These are phyloP conservation scores for Montipora foliosa DNA, from an alignment of 64 coral and sea anemone species.

Conservation along the genomic window DNA sequence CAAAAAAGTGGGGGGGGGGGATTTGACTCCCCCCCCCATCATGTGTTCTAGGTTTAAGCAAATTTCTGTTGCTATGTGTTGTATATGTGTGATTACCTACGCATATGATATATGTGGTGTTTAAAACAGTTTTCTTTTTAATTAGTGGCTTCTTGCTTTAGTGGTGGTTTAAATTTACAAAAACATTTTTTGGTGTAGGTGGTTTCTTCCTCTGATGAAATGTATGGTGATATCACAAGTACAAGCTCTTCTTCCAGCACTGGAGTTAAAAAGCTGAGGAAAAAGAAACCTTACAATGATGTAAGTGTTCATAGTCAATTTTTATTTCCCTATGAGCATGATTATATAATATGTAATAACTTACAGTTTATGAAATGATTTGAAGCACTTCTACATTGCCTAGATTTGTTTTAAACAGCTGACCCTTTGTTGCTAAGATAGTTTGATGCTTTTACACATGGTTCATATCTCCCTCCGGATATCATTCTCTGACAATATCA, in stretches of 20 bases:
- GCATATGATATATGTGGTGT: slow-evolving; percentile 20
- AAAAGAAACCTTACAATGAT: slow-evolving; percentile 26
- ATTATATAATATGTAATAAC: no score
- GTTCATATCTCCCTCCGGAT: slow-evolving; percentile 18
- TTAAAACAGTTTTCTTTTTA: slow-evolving; percentile 3
- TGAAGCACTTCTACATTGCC: slow-evolving; percentile 20
- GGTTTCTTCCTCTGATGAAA: no score
- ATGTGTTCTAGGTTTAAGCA: slow-evolving; percentile 22
- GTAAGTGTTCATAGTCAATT: slow-evolving; percentile 28
- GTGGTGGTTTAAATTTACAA: no score
- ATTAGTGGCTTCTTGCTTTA: slow-evolving; percentile 28
- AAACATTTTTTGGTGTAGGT: no score
- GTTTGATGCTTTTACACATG: slow-evolving; percentile 24
- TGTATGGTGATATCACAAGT: no score
- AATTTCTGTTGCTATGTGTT: slow-evolving; percentile 4
- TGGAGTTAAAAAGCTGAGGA: slow-evolving; percentile 24
- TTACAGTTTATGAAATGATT: slow-evolving; percentile 26
- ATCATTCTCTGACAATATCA: slow-evolving; percentile 28
- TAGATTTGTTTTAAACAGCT: slow-evolving; percentile 26
- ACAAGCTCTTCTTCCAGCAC: no score
- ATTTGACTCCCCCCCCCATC: slow-evolving; percentile 7
- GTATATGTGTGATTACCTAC: slow-evolving; percentile 7
- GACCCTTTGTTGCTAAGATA: slow-evolving; percentile 22
- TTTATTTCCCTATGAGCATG: no score
- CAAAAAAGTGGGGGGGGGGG: no score